These are phyloP conservation scores for Eutrigla gurnardus DNA, from an alignment of 2,797 vertebrate genomes.

Conservation along the genomic window DNA sequence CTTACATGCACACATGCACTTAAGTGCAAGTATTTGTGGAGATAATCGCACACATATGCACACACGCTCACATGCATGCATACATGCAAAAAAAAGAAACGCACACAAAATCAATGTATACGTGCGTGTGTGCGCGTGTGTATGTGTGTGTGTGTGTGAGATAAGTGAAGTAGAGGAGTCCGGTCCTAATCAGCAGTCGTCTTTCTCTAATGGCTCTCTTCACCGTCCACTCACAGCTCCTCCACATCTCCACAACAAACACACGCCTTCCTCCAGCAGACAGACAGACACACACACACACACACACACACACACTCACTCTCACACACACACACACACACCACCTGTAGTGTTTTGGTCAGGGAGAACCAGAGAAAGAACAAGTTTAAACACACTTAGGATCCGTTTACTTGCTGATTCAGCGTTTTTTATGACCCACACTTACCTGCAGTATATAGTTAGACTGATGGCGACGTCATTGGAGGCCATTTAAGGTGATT, in stretches of 20 bases:
- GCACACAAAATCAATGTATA: no score
- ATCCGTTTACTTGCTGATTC: conserved; percentile 16
- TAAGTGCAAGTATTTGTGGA: conserved; percentile 11
- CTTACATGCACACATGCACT: conserved; percentile 20
- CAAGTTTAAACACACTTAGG: conserved; percentile 23
- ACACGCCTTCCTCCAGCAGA: conserved; percentile 23
- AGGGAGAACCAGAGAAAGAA: not conserved
- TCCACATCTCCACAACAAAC: conserved; percentile 74
- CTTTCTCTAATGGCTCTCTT: conserved; percentile 60
- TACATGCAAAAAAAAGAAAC: not conserved
- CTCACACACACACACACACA: not conserved
- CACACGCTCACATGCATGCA: not conserved
- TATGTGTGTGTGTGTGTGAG: conserved; percentile 19
- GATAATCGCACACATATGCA: not conserved
- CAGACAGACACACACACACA: conserved; percentile 11
- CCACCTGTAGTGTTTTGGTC: conserved; percentile 5
- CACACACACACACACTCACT: not conserved
- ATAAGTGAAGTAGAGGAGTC: conserved; percentile 71
- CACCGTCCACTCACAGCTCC: conserved; percentile 48
- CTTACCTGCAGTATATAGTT: conserved; percentile 1
- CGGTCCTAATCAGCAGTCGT: conserved; percentile 60
- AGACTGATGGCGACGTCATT: not conserved
- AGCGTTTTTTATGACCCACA: conserved; percentile 29
- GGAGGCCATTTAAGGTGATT: conserved; percentile 8
- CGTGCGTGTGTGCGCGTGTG: conserved; percentile 27